Base-by-base conservation (phyloP, 2,113 vertebrate species). In the Etheostoma cragini region DNA sequence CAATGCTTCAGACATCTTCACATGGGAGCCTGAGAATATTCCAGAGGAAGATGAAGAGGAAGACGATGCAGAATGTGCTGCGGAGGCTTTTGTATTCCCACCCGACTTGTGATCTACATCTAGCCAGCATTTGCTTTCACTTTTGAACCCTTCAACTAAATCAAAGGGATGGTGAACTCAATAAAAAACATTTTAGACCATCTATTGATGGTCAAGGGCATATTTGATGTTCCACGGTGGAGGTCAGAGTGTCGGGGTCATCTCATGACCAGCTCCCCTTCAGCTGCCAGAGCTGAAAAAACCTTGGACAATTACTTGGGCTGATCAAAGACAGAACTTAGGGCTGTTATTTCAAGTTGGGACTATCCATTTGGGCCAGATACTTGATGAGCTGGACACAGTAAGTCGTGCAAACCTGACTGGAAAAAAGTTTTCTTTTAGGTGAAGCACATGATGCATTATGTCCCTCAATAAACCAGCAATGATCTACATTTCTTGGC, bases 51-150 rank as follows among this genome's bases (percentile, higher is more conserved):
- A 93, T 15, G 93, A 95, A 47, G 93, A 95, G 8, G 93, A 91
- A 1, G 93, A 95, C 81, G 93, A 95, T 82, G 95, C 94, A 53
- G 95, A 95, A 86, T 93, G 84, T 72, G 95, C 94, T 8, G 95
- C 95, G 12, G 95, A 96, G 72, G 95, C 94, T 42, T 83, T 95
- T 11, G 81, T 94, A 64, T 96, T 95, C 57, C 94, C 94, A 50
- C 70, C 92, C 22, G 95, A 96, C 81, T 77, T 94, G 64, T 89
- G 80, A 91, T 30, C 67, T 47, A 52, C 63, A 58, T 24, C 14
- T 52, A 30, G 16, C 42, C 53, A 33, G 8, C n/a, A 30, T 54
- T 61, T 58, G 52, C 16, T 72, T 68, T 64, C 22, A 65, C 22
- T 42, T 76, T 46, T 24, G 24, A 47, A 13, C 33, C 26, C 6